A percentile compares a stretch with the other conserved stretches of the same genome.
These are phyloP conservation scores for Leptoclinus maculatus DNA, from an alignment of 2,797 vertebrate genomes.

Conservation along the genomic window DNA sequence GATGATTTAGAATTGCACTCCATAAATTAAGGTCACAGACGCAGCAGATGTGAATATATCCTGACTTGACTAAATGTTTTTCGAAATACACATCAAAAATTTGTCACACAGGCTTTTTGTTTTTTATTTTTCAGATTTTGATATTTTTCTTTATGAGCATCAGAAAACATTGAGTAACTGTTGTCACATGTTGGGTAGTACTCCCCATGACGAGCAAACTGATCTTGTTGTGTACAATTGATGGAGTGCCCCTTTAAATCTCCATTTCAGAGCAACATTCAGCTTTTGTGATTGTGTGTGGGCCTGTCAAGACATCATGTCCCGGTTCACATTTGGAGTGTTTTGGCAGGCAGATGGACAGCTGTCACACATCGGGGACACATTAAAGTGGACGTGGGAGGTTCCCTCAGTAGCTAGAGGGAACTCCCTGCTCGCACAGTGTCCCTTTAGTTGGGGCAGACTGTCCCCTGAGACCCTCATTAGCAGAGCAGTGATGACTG, in stretches of 20 bases:
- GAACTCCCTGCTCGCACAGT: conserved; percentile 50
- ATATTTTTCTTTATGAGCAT: neutral
- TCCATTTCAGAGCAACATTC: neutral
- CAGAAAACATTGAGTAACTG: neutral
- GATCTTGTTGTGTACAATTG: neutral
- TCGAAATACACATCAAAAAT: neutral
- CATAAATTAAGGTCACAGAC: neutral
- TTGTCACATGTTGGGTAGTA: neutral
- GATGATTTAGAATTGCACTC: neutral
- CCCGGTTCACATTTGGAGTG: conserved; percentile 17
- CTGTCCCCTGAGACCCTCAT: conserved; percentile 77
- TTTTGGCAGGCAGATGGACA: conserved; percentile 58
- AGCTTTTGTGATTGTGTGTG: neutral
- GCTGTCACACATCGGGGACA: conserved; percentile 52
- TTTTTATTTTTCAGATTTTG: neutral
- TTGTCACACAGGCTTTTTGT: neutral
- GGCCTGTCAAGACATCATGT: conserved; percentile 7
- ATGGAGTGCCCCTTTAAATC: conserved; percentile 12
- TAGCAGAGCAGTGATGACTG: conserved; percentile 79
- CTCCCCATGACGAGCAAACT: neutral
- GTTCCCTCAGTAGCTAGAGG: conserved; percentile 51
- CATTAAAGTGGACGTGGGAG: conserved; percentile 31
- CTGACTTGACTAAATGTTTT: neutral
- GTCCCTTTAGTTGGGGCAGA: conserved; percentile 61
- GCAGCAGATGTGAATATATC: neutral